Evolutionary conservation across 2,797 vertebrate genomes (phyloP).

Genomic region (Sebastes baramenuke): DNA sequence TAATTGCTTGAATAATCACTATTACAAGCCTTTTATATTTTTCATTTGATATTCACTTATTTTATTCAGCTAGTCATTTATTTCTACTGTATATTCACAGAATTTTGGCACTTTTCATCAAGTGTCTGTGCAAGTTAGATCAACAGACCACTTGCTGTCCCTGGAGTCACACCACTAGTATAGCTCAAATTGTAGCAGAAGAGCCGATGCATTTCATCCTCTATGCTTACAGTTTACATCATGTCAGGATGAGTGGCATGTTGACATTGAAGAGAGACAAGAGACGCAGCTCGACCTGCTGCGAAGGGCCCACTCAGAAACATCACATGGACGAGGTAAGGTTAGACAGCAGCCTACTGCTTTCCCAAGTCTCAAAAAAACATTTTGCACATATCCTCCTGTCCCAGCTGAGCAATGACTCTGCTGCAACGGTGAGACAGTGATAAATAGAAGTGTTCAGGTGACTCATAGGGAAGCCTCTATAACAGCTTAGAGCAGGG

Average conservation of each 20-base stretch:
- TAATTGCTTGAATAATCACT: not conserved
- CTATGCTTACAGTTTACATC: not conserved
- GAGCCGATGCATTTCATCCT: not conserved
- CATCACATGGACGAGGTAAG: constrained; percentile 19
- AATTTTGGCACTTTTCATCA: not conserved
- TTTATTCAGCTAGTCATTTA: not conserved
- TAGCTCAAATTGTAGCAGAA: not conserved
- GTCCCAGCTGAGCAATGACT: constrained; percentile 62
- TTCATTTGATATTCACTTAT: not conserved
- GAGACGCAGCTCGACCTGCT: not conserved
- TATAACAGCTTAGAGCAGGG: constrained; percentile 54
- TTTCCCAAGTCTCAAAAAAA: constrained; percentile 49
- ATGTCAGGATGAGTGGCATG: not conserved
- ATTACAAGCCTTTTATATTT: not conserved
- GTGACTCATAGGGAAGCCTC: constrained; percentile 62
- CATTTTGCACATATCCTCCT: constrained; percentile 48
- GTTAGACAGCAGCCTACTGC: constrained; percentile 31
- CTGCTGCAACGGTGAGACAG: constrained; percentile 49
- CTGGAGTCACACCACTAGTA: not conserved
- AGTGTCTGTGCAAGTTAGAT: not conserved
- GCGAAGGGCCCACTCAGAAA: constrained; percentile 5
- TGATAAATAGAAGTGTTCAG: constrained; percentile 72
- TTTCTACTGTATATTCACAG: not conserved
- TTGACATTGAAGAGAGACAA: not conserved
- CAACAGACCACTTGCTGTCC: not conserved